A percentile compares a stretch with the other conserved stretches of the same genome.
Evolutionary conservation across 2,888 invertebrate species (phyloP).

Genomic region (Trissonchulus sp.): DNA sequence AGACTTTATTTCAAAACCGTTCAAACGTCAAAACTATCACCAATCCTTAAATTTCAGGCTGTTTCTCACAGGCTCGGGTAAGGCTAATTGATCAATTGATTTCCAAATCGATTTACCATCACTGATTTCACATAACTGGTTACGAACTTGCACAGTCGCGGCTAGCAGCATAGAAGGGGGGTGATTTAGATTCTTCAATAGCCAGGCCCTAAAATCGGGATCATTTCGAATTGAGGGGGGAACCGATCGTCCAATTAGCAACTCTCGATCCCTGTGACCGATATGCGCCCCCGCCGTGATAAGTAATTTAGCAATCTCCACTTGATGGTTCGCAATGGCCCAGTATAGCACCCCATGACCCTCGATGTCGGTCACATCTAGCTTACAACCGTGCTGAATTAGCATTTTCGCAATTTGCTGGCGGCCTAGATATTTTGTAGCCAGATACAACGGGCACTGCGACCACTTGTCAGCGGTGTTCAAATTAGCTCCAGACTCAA

Average conservation of each 20-base stretch:
- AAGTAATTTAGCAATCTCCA: constrained; percentile 36
- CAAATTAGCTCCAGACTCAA: constrained; percentile 36
- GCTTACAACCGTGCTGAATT: constrained; percentile 35
- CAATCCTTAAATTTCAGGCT: background rate
- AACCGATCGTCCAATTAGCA: background rate
- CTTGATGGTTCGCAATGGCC: constrained; percentile 35
- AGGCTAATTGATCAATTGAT: constrained; percentile 5
- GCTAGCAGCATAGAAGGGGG: constrained; percentile 26
- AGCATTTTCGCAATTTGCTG: constrained; percentile 35
- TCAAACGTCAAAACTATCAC: background rate
- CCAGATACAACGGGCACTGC: constrained; percentile 42
- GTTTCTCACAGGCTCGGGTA: background rate
- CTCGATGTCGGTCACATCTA: constrained; percentile 35
- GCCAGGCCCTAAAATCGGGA: constrained; percentile 27
- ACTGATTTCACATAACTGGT: background rate
- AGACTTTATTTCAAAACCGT: too few relatives aligned
- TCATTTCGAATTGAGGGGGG: background rate
- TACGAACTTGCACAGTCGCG: background rate
- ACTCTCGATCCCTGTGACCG: constrained; percentile 31
- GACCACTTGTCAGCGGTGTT: constrained; percentile 34
- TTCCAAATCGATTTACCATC: background rate
- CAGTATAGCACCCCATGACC: constrained; percentile 39
- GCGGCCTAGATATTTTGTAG: constrained; percentile 38
- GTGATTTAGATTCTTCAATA: constrained; percentile 21
- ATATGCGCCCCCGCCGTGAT: constrained; percentile 46